These are phyloP conservation scores for Carapus acus DNA, from an alignment of 2,797 vertebrate genomes.

Conservation along the genomic window DNA sequence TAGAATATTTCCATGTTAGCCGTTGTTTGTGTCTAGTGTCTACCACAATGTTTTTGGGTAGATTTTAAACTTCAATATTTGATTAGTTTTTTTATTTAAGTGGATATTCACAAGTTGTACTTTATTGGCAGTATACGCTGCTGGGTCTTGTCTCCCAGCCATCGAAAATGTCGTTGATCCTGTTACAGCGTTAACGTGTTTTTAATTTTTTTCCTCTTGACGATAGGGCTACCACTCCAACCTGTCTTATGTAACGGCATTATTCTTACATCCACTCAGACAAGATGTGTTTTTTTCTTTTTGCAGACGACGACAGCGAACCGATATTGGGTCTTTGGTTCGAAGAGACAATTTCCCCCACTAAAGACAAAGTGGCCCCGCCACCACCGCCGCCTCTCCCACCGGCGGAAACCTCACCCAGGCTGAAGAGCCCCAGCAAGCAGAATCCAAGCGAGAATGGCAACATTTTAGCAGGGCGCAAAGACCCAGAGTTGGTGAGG, in stretches of 20 bases:
- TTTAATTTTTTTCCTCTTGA: constrained; percentile 46
- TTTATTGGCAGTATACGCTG: no score
- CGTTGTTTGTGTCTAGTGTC: no score
- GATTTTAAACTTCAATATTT: no score
- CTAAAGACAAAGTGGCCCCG: constrained; percentile 92
- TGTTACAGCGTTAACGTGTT: constrained; percentile 35
- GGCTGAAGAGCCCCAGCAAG: constrained; percentile 94
- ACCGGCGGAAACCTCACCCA: constrained; percentile 87
- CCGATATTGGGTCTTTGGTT: constrained; percentile 98
- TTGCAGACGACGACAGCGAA: constrained; percentile 96
- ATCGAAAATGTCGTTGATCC: constrained; percentile 53
- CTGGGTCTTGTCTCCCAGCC: constrained; percentile 24
- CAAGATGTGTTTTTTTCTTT: constrained; percentile 24
- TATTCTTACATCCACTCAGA: constrained; percentile 10
- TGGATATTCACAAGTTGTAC: constrained; percentile 44
- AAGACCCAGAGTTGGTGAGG: constrained; percentile 94
- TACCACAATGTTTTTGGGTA: no score
- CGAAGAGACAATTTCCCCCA: constrained; percentile 98
- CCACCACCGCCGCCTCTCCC: constrained; percentile 89
- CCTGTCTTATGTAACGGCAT: neutral
- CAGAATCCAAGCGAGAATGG: constrained; percentile 89
- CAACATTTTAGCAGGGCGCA: constrained; percentile 96
- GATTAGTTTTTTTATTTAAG: constrained; percentile 30
- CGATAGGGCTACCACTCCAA: constrained; percentile 29
- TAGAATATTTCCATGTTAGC: no score